phyloP scores from a whole-genome alignment of 2,113 vertebrate species.

The Pholis gunnellus region DNA sequence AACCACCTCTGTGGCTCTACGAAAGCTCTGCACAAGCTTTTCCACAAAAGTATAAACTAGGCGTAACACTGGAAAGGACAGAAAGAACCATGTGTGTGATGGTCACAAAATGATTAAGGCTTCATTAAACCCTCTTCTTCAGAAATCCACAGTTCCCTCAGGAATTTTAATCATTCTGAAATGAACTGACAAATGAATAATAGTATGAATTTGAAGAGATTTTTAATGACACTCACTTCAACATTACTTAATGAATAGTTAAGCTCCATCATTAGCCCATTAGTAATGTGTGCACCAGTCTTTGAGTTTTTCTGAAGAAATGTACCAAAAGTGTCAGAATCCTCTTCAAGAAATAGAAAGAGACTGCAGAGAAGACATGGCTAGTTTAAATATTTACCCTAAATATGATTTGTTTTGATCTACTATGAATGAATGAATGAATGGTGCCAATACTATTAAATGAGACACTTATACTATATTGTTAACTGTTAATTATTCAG shows the following conservation, averaged over 20 bases:
- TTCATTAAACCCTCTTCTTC: constrained; percentile 14
- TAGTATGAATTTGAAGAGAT: constrained; percentile 6
- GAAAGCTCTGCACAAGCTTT: neutral
- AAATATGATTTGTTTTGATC: constrained; percentile 26
- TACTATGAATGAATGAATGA: neutral
- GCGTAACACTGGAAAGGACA: constrained; percentile 3
- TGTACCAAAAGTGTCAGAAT: constrained; percentile 1
- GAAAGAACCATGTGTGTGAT: neutral
- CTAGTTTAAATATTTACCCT: neutral
- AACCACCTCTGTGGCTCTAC: neutral
- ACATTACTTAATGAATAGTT: constrained; percentile 21
- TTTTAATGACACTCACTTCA: constrained; percentile 19
- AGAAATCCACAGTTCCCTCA: neutral
- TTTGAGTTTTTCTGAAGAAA: neutral
- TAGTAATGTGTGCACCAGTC: constrained; percentile 1
- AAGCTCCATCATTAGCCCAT: constrained; percentile 25
- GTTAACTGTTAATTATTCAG: neutral
- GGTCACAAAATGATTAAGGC: constrained; percentile 9
- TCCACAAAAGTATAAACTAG: neutral
- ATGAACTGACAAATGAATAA: constrained; percentile 13
- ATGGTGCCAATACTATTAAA: neutral
- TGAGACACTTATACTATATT: neutral
- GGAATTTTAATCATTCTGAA: constrained; percentile 15
- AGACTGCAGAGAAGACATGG: neutral
- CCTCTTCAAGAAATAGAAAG: neutral